Evolutionary conservation across 1,140 invertebrate species (phyloP), one percentile per base, ranked within the genome.

Genomic region (Aricia agestis): DNA sequence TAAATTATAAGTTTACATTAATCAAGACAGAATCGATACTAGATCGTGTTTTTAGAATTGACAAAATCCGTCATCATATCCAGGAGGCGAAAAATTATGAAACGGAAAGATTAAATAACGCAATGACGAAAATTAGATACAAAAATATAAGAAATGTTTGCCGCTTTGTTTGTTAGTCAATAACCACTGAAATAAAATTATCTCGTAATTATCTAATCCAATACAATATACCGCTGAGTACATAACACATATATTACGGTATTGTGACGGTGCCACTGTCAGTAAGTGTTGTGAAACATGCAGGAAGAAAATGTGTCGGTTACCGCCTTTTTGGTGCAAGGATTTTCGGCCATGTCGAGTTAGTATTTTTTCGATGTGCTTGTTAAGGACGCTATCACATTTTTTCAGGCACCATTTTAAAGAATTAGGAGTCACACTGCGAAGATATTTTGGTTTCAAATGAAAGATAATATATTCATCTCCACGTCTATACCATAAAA

Each of bases 311-410:
- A 77, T 74, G 70, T 85, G 41, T 82, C 76, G 70, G 13, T 67
- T 4, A 75, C 73, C 1, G 85, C 81, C 1, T 73, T 85, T 67
- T 66, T 81, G 6, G 74, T 85, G 69, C 85, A 87, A 74, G 67
- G 71, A 1, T 36, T 76, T 3, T 67, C 81, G 2, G 79, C 85
- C 13, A 65, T 87, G 19, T 73, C 77, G 69, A 85, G 85, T 87
- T 74, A 78, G 85, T 87, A 61, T 31, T 70, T 68, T 61, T 45
- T 67, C 6, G 11, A 68, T 6, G 36, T n/a, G n/a, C n/a, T n/a
- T n/a, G n/a, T n/a, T n/a, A n/a, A n/a, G n/a, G n/a, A n/a, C n/a
- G n/a, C n/a, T n/a, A n/a, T n/a, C n/a, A n/a, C n/a, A n/a, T n/a
- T n/a, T n/a, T n/a, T n/a, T n/a, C n/a, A n/a, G n/a, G n/a, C n/a